A percentile compares a stretch with the other conserved stretches of the same genome.
Conservation (phyloP, 2,797 vertebrate species). For the Acrossocheilus wenchowensis region DNA sequence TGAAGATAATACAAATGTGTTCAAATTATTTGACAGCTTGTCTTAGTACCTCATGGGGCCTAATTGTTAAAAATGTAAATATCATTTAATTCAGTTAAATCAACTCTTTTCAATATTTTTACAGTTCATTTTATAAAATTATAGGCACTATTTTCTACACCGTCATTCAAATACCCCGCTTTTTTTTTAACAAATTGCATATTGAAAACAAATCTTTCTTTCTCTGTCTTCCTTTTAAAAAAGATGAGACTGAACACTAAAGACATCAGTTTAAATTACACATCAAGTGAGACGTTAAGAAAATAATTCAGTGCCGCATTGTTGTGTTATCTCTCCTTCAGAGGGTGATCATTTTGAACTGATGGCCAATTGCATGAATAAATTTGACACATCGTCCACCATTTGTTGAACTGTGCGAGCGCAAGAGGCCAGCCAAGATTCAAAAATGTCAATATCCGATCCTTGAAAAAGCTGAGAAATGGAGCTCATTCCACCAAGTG, state of each 20-base stretch:
- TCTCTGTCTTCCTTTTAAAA: not conserved
- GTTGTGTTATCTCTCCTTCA: slow-evolving; percentile 19
- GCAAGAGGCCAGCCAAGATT: slow-evolving; percentile 41
- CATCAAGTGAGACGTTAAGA: not conserved
- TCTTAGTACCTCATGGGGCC: not conserved
- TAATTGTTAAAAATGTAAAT: not conserved
- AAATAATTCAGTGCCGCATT: slow-evolving; percentile 17
- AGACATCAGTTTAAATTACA: slow-evolving; percentile 24
- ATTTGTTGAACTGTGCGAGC: slow-evolving; percentile 18
- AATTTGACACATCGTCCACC: slow-evolving; percentile 39
- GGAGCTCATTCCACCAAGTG: slow-evolving; percentile 37
- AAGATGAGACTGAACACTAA: not conserved
- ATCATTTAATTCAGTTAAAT: not conserved
- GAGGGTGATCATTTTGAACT: not conserved
- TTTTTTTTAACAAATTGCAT: not conserved
- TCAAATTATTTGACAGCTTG: not conserved
- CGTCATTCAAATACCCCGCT: not conserved
- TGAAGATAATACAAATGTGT: not conserved
- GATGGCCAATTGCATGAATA: slow-evolving; percentile 48
- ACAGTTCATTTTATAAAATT: not conserved
- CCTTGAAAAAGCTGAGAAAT: slow-evolving; percentile 43
- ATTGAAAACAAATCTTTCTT: not conserved
- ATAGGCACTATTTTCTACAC: not conserved
- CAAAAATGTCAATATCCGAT: slow-evolving; percentile 53
- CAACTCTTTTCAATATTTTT: not conserved